Percentiles rank a stretch among this genome's conserved stretches.
These are phyloP conservation scores for Drosophila ananassae DNA, from an alignment of 1,140 invertebrate genomes.

Conservation along the genomic window DNA sequence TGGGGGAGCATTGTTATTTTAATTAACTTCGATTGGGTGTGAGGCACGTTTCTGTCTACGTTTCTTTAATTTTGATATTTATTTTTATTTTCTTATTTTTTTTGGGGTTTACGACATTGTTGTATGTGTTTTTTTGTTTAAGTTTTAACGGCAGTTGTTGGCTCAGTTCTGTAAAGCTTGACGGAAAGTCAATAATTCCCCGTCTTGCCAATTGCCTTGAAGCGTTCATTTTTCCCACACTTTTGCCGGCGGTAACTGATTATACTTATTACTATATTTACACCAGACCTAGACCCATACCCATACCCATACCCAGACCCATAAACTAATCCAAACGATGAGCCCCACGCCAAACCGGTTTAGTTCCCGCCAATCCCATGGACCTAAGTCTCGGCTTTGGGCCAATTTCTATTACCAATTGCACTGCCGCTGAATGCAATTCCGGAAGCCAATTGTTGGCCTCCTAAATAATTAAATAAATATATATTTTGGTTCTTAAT, in stretches of 20 bases:
- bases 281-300: constrained; percentile 5
- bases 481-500: neutral
- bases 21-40: constrained; percentile 60
- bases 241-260: constrained; percentile 39
- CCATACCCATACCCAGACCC: neutral
- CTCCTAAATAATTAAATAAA: neutral
- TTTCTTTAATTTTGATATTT: constrained; percentile 40
- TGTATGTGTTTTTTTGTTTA: constrained; percentile 19
- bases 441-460: neutral
- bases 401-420: neutral
- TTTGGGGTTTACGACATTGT: too few relatives aligned
- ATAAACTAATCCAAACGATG: constrained; percentile 16
- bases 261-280: constrained; percentile 34
- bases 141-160: constrained; percentile 22
- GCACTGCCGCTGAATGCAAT: neutral
- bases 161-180: constrained; percentile 20
- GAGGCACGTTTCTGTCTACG: constrained; percentile 61
- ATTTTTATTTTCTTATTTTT: constrained; percentile 9
- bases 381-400: neutral
- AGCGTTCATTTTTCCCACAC: constrained; percentile 62
- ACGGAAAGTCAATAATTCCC: constrained; percentile 49
- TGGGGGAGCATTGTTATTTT: constrained; percentile 60
- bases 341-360: constrained; percentile 49
- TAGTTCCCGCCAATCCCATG: neutral
- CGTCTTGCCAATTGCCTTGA: constrained; percentile 61